Conservation (phyloP, 2,113 vertebrate genomes). For the Xiphorhynchus elegans region DNA sequence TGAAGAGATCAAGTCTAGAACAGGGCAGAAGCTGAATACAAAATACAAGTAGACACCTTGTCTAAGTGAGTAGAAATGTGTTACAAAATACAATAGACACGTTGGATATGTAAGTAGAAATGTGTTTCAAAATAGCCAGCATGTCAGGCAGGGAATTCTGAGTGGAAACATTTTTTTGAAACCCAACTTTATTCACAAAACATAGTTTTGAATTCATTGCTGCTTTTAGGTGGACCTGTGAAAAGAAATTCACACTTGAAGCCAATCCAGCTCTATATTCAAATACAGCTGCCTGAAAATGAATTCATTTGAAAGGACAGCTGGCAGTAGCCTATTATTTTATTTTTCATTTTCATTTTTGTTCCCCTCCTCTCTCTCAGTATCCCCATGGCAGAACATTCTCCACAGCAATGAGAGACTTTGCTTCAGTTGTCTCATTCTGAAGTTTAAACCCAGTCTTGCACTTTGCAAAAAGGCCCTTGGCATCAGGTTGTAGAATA, state of each 20-base stretch:
- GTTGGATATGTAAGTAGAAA: background rate
- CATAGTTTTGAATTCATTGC: background rate
- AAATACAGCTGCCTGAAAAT: background rate
- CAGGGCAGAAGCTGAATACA: background rate
- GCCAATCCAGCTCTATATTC: background rate
- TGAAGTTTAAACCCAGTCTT: background rate
- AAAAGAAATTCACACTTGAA: background rate
- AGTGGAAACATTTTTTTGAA: background rate
- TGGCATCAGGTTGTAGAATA: background rate
- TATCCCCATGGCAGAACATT: background rate
- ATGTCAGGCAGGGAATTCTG: background rate
- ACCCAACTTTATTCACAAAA: background rate
- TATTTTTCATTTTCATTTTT: background rate
- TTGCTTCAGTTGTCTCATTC: background rate
- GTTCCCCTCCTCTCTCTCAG: background rate
- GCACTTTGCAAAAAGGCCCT: background rate
- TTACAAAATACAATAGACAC: background rate
- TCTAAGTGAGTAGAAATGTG: background rate
- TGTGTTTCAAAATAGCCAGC: background rate
- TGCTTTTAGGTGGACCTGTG: background rate
- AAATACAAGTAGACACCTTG: background rate
- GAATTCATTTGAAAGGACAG: background rate
- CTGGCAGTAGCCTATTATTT: background rate
- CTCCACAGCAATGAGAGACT: background rate
- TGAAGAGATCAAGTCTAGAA: background rate